Evolutionary conservation across 1,140 invertebrate genomes (phyloP).

Genomic region (Pachyrhynchus sulphureomaculatus): DNA sequence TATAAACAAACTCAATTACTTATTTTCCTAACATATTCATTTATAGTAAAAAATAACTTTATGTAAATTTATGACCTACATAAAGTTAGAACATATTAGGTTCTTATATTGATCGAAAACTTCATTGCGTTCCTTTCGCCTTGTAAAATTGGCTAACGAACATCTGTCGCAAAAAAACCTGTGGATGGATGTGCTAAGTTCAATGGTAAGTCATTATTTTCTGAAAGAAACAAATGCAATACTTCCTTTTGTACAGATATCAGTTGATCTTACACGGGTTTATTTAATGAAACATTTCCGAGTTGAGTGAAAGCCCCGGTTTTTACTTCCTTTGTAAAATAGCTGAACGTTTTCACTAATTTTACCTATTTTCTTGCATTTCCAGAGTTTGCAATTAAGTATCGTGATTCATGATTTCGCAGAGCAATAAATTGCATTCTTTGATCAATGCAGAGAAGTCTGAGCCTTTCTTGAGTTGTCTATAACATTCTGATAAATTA

Average conservation of each 20-base stretch:
- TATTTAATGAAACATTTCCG: slow-evolving; percentile 28
- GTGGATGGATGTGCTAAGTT: slow-evolving; percentile 19
- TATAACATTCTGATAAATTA: too few species aligned
- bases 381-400: not conserved
- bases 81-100: too few species aligned
- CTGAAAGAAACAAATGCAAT: slow-evolving; percentile 8
- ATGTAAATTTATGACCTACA: too few species aligned
- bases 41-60: too few species aligned
- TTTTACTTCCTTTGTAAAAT: slow-evolving; percentile 19
- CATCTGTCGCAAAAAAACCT: not conserved
- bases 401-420: too few species aligned
- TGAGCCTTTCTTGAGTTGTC: too few species aligned
- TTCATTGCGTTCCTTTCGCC: not conserved
- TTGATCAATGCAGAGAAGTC: too few species aligned
- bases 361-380: slow-evolving; percentile 18
- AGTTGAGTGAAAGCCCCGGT: slow-evolving; percentile 17
- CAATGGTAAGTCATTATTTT: slow-evolving; percentile 23
- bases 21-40: too few species aligned
- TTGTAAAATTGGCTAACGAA: not conserved
- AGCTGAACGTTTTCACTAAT: slow-evolving; percentile 12
- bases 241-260: slow-evolving; percentile 22
- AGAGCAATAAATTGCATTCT: too few species aligned
- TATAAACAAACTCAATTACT: too few species aligned
- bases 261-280: slow-evolving; percentile 26
- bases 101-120: not conserved